phyloP scores from a whole-genome alignment of 53 echinoderm and acorn worm genomes.

The Actinopyga echinites region DNA sequence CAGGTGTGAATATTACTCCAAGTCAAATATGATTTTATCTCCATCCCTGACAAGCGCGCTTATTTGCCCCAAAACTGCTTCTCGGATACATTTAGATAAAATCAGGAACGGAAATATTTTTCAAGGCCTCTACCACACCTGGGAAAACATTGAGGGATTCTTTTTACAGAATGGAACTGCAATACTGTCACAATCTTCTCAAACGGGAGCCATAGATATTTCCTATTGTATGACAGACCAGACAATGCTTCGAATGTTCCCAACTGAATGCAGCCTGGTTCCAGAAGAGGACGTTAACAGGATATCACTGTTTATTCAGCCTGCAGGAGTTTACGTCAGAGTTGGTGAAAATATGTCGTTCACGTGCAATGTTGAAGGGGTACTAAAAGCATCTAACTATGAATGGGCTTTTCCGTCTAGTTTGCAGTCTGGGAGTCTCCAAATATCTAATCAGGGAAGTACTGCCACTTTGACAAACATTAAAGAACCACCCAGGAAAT shows the following conservation, averaged over 20 bases:
- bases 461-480: slow-evolving; percentile 59
- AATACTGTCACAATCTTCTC: slow-evolving; percentile 65
- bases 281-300: slow-evolving; percentile 30
- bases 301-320: slow-evolving; percentile 50
- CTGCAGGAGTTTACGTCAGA: slow-evolving; percentile 40
- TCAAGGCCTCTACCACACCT: not conserved
- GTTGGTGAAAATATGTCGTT: slow-evolving; percentile 66
- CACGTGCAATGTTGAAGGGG: slow-evolving; percentile 62
- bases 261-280: slow-evolving; percentile 60
- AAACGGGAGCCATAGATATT: slow-evolving; percentile 16
- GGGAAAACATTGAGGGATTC: slow-evolving; percentile 55
- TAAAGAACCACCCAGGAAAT: slow-evolving; percentile 4
- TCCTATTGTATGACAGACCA: slow-evolving; percentile 70
- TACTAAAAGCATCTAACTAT: slow-evolving; percentile 56
- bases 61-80: slow-evolving; percentile 41
- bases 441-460: slow-evolving; percentile 57
- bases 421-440: slow-evolving; percentile 55
- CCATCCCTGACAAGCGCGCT: slow-evolving; percentile 61
- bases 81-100: not conserved
- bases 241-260: slow-evolving; percentile 59
- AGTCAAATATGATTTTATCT: slow-evolving; percentile 77
- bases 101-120: not conserved
- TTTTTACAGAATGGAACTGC: slow-evolving; percentile 79
- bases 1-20: slow-evolving; percentile 57
- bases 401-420: slow-evolving; percentile 65